Evolutionary conservation across 1,140 invertebrate species (phyloP), one percentile per base, ranked within the genome.

Genomic region (Lordiphosa collinella): DNA sequence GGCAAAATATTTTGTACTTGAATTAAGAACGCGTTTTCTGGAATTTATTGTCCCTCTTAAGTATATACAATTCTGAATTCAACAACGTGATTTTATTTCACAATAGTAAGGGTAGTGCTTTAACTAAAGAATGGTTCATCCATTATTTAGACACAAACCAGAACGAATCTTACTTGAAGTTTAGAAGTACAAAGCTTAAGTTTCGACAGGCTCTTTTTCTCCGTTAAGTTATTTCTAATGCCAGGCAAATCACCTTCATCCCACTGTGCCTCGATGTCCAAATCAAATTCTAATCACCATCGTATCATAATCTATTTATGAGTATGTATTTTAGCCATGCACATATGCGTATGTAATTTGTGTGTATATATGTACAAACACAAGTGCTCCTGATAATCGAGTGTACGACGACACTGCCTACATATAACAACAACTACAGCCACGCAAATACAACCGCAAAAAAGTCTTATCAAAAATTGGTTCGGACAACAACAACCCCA

Each of bases 261-360:
- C 55, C 78, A 80, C 66, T 58, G 76, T 82, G 55, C 10, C 51
- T 29, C 6, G 32, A 48, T 53, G 57, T 55, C 50, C 53, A 76
- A 82, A 76, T 76, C 71, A 63, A 71, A 76, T 71, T 72, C 66
- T 76, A 76, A 76, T 82, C 76, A 63, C 31, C 67, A 38, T 43
- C 55, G 51, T 76, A 82, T 76, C 76, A 43, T 76, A 80, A 80
- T 82, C 53, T 75, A 71, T 82, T 82, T 82, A 76, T 72, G 71
- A 71, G 56, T 66, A 54, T 70, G 38, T 55, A 41, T 52, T 31
- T 48, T 52, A 43, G 46, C 16, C 36, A 5, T 55, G 13, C 44
- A 37, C 34, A 47, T 75, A 40, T 64, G 22, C 3, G 22, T 25
- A 38, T 52, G 49, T 35, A 50, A 35, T 55, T 36, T 35, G 31